Evolutionary conservation across 1,140 invertebrate species (phyloP).

Genomic region (Cyclargus thomasi): DNA sequence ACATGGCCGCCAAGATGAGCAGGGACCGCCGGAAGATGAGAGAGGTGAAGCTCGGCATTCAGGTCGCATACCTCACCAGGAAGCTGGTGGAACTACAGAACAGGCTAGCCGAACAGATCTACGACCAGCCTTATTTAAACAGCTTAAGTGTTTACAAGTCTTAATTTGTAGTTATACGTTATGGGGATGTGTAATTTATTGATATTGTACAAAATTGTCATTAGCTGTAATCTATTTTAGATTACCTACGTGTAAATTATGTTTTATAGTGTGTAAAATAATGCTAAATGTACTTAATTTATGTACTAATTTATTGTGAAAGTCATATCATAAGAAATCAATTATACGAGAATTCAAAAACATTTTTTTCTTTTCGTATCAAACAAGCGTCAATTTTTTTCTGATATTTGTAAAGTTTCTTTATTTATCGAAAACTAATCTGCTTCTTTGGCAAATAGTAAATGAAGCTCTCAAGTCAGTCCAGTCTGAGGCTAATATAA

Average conservation of each 20-base stretch:
- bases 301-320: no score
- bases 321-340: no score
- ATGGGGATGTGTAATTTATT: background rate
- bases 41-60: constrained; percentile 94
- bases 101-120: background rate
- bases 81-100: constrained; percentile 22
- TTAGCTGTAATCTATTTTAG: background rate
- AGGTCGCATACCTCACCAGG: constrained; percentile 80
- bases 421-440: no score
- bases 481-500: no score
- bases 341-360: no score
- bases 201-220: background rate
- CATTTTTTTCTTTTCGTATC: no score
- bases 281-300: no score
- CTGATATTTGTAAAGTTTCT: no score
- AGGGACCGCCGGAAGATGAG: constrained; percentile 91
- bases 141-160: background rate
- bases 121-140: background rate
- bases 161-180: background rate
- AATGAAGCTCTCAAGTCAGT: no score
- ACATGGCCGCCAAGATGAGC: constrained; percentile 95
- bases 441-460: no score
- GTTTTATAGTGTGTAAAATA: no score
- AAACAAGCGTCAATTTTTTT: no score
- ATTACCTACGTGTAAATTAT: background rate